Base-by-base conservation (phyloP, 2,797 vertebrate genomes). In the Sternotherus odoratus region DNA sequence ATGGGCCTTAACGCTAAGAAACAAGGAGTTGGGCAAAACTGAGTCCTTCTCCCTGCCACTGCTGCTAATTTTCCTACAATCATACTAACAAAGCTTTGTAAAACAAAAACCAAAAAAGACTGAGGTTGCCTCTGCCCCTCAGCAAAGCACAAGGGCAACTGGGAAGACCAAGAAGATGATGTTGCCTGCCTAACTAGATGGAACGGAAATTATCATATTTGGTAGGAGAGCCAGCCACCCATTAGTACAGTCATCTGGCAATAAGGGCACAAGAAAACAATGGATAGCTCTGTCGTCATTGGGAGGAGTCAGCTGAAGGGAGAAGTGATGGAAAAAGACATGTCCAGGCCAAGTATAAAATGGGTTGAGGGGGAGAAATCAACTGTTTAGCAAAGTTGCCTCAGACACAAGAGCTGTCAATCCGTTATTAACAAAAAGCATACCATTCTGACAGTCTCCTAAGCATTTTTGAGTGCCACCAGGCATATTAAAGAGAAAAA, bases 391-490 rank as follows among this genome's bases (percentile, higher is more conserved):
- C 72, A 86, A 80, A 66, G 81, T 66, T 39, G 39, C 87, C 63
- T 91, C 82, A 66, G 26, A 26, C 54, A 77, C 53, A 51, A 23
- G 48, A 60, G n/a, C 54, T 60, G 57, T 51, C 72, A 89, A 77
- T 2, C 3, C 30, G 4, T 63, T 66, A 5, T 0, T 0, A 85
- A 79, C 90, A 87, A 4, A 0, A 66, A 66, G 1, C 1, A 48
- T 12, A 69, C 8, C 50, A 79, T 39, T 72, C 26, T 86, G 43
- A n/a, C 16, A 86, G 43, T 8, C 86, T 60, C 57, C n/a, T 74
- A 39, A 54, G 13, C 66, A 88, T 0, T 82, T 23, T n/a, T 79
- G 60, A 30, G 26, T 85, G 53, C 83, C 57, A 86, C 30, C 4
- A 84, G 21, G 53, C 77, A 87, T 6, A 16, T 28, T 24, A 87